Percentiles rank a stretch among this genome's conserved stretches.
These are phyloP conservation scores for Hipparchia sbordonii DNA, from an alignment of 2,888 invertebrate species.

Conservation along the genomic window DNA sequence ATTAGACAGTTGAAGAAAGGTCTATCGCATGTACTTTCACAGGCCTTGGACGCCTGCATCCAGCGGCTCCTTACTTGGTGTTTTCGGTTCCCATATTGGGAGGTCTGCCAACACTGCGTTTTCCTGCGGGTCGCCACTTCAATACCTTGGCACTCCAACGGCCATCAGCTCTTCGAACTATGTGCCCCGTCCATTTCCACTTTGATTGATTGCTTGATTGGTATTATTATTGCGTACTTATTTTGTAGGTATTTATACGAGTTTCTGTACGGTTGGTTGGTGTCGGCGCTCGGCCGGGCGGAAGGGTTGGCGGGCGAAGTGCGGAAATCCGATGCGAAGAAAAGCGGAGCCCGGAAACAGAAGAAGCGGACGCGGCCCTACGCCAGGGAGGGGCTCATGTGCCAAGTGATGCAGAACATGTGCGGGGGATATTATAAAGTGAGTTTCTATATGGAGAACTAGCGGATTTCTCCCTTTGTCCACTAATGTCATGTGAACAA, in stretches of 20 bases:
- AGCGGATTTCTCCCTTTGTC: too few relatives aligned
- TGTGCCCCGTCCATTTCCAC: too few relatives aligned
- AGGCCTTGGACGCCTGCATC: too few relatives aligned
- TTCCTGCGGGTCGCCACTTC: too few relatives aligned
- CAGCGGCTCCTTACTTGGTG: too few relatives aligned
- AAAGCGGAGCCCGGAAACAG: slow-evolving; percentile 70
- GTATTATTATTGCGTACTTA: neutral
- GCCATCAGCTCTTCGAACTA: too few relatives aligned
- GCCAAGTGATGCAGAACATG: slow-evolving; percentile 96
- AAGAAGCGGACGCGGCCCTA: slow-evolving; percentile 90
- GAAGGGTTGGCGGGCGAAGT: slow-evolving; percentile 90
- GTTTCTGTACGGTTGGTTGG: slow-evolving; percentile 96
- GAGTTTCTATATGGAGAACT: neutral
- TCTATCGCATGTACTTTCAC: too few relatives aligned
- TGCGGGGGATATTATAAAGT: slow-evolving; percentile 98
- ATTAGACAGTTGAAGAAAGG: too few relatives aligned
- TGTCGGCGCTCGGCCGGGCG: slow-evolving; percentile 94
- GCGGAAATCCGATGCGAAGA: slow-evolving; percentile 59
- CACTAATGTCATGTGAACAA: too few relatives aligned
- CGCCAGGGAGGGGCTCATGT: slow-evolving; percentile 92
- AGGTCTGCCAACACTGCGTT: too few relatives aligned
- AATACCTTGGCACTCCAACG: too few relatives aligned
- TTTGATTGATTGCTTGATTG: neutral
- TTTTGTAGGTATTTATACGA: slow-evolving; percentile 92
- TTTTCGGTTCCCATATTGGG: too few relatives aligned